A percentile compares a stretch with the other conserved stretches of the same genome.
Evolutionary conservation across 1,140 invertebrate genomes (phyloP).

Genomic region (Ladona fulva): DNA sequence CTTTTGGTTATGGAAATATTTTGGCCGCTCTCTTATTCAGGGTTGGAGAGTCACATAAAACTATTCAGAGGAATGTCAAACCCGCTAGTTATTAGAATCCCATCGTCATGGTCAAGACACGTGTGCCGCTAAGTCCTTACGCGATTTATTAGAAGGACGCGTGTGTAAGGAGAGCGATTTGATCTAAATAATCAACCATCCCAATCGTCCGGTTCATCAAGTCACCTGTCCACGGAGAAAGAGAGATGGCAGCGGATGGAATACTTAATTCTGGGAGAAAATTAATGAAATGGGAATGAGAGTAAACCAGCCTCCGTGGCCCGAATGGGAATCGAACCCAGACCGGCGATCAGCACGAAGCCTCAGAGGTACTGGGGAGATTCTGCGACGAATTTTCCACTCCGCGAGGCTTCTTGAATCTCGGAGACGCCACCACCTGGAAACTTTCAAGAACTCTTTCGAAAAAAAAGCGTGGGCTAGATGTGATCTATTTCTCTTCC

Average conservation of each 20-base stretch:
- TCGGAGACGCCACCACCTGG: too few species aligned
- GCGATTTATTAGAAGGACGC: not conserved
- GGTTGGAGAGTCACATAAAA: too few species aligned
- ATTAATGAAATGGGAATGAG: not conserved
- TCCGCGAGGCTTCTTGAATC: too few species aligned
- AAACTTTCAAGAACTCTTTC: too few species aligned
- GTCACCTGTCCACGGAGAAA: not conserved
- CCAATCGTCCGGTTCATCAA: not conserved
- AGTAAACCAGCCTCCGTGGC: not conserved
- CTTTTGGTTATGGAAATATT: not conserved
- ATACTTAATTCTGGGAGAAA: not conserved
- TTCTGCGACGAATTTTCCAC: too few species aligned
- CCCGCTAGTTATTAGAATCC: not conserved
- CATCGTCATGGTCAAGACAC: not conserved
- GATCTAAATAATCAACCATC: not conserved
- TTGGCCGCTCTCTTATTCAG: not conserved
- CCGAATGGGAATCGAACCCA: not conserved
- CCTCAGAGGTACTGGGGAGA: not conserved
- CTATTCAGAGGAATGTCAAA: too few species aligned
- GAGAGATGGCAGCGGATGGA: not conserved
- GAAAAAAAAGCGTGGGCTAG: too few species aligned
- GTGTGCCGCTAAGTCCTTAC: not conserved
- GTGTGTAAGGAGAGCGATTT: not conserved
- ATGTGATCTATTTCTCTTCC: too few species aligned
- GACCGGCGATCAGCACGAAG: not conserved